Conservation (phyloP, 2,888 invertebrate genomes). For the Fragum whitleyi region DNA sequence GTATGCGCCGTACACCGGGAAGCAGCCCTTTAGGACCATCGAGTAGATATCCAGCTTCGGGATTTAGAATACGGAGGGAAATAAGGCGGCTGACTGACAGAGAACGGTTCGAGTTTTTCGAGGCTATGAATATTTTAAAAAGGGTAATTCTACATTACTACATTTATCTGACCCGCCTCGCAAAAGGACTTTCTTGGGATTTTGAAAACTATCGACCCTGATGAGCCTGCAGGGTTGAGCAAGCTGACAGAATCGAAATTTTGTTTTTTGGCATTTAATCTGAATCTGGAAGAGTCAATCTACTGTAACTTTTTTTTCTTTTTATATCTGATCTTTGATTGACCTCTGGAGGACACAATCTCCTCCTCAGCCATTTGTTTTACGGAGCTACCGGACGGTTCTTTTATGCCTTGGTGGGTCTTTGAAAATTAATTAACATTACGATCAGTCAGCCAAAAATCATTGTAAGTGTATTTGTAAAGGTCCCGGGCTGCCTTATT, state of each 20-base stretch:
- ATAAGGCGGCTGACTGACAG: constrained; percentile 13
- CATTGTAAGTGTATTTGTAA: too few relatives aligned
- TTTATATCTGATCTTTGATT: not conserved
- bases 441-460: too few relatives aligned
- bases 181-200: too few relatives aligned
- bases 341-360: not conserved
- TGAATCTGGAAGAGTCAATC: too few relatives aligned
- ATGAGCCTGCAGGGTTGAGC: too few relatives aligned
- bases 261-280: too few relatives aligned
- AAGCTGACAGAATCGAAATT: too few relatives aligned
- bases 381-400: not conserved
- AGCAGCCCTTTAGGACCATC: not conserved
- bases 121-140: constrained; percentile 28
- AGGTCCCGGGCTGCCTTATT: too few relatives aligned
- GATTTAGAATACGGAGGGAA: constrained; percentile 35
- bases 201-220: too few relatives aligned
- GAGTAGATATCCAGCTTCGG: constrained; percentile 3
- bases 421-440: not conserved
- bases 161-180: too few relatives aligned
- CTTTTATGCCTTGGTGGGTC: not conserved
- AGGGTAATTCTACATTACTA: constrained; percentile 12
- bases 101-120: constrained; percentile 19
- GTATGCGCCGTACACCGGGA: not conserved
- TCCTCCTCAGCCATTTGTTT: not conserved
- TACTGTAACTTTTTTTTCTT: not conserved